Evolutionary conservation across 2,113 vertebrate genomes (phyloP).

Genomic region (Poeciliopsis occidentalis): DNA sequence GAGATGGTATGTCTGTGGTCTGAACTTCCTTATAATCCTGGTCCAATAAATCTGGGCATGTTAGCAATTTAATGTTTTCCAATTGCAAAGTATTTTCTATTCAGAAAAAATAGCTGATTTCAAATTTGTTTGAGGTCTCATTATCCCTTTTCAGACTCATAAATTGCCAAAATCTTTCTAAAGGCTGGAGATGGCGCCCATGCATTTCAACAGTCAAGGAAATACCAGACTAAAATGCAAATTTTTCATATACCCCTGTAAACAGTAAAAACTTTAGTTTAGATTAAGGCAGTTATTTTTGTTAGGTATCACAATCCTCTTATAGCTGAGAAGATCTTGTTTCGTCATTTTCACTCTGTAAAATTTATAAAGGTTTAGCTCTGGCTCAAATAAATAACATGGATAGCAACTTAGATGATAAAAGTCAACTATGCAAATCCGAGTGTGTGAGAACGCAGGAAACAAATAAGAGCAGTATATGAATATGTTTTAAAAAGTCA

Average conservation of each 20-base stretch:
- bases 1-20: too few relatives aligned
- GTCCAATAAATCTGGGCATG: neutral
- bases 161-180: neutral
- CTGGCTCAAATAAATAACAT: conserved; percentile 39
- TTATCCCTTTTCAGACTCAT: neutral
- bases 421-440: conserved; percentile 29
- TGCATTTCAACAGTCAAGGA: too few relatives aligned
- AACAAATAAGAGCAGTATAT: conserved; percentile 14
- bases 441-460: conserved; percentile 18
- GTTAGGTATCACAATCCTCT: conserved; percentile 18
- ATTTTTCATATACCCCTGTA: too few relatives aligned
- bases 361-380: conserved; percentile 24
- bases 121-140: neutral
- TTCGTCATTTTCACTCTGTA: conserved; percentile 2
- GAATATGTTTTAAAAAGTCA: conserved; percentile 19
- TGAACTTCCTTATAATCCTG: too few relatives aligned
- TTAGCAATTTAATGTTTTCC: neutral
- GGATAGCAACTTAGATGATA: conserved; percentile 32
- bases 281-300: conserved; percentile 14
- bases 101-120: neutral
- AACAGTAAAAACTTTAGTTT: neutral
- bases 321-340: conserved; percentile 15
- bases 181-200: too few relatives aligned
- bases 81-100: neutral
- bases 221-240: too few relatives aligned